Evolutionary conservation across 2,888 invertebrate species (phyloP), one percentile per base, ranked within the genome.

Genomic region (Caenorhabditis becei): DNA sequence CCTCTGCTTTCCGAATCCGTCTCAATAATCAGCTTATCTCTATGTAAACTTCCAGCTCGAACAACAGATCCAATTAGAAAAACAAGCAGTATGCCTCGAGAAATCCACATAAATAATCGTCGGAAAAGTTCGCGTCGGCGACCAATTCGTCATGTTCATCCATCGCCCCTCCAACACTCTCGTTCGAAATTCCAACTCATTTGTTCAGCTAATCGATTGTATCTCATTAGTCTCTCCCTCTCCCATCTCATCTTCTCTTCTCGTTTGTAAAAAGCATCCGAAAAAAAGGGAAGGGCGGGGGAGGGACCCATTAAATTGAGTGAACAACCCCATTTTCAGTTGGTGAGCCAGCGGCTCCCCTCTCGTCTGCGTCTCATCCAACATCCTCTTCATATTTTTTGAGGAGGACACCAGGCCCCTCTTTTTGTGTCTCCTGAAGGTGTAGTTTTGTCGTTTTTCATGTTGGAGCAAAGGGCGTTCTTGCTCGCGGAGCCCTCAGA

Each of bases 291-390:
- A 49, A 16, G 24, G 28, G 24, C 54, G 41, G 41, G 41, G 16
- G 41, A 16, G 16, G 16, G 41, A 16, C 26, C 18, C 62, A 62
- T 62, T 54, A 56, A 62, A 71, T 71, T 71, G 62, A 71, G 53
- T 62, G 54, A 56, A 71, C 62, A 62, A 71, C 54, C 35, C 71
- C 71, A 71, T 62, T 63, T 71, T 61, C 59, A 70, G 53, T 61
- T 24, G 16, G 53, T 37, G 14, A 23, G n/a, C 1, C 54, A 66
- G 32, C 59, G 24, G 32, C 24, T 51, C 56, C 18, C n/a, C 8
- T 20, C 41, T 28, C 23, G 32, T 71, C 71, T 63, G 53, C 53
- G 70, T 71, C 59, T 71, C 56, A 32, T 71, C 47, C n/a, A 14
- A 56, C 67, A 56, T 47, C 47, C 44, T 56, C 32, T 53, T 70